These are phyloP conservation scores for Ladona fulva DNA, from an alignment of 1,140 invertebrate genomes.

Conservation along the genomic window DNA sequence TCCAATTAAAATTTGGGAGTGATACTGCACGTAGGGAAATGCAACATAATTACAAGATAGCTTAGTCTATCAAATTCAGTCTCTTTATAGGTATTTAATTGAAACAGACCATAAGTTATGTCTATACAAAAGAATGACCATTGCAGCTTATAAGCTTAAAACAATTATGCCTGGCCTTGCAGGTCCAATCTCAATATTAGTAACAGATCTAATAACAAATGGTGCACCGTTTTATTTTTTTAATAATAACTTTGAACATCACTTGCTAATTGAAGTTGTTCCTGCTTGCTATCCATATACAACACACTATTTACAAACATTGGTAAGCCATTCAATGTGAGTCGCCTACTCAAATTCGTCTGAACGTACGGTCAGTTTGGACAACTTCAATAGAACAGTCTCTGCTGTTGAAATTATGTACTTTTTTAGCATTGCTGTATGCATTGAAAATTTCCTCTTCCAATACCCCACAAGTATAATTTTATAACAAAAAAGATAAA, in stretches of 20 bases:
- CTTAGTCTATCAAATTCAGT: background rate
- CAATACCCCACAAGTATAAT: slow-evolving; percentile 13
- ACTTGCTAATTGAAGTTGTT: slow-evolving; percentile 13
- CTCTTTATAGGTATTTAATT: background rate
- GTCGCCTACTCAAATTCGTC: slow-evolving; percentile 18
- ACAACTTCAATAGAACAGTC: slow-evolving; percentile 16
- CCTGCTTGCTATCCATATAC: slow-evolving; percentile 19
- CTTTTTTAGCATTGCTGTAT: slow-evolving; percentile 14
- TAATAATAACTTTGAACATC: slow-evolving; percentile 12
- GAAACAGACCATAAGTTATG: background rate
- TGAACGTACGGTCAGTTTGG: slow-evolving; percentile 17
- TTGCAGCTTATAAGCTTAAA: background rate
- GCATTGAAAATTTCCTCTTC: slow-evolving; percentile 15
- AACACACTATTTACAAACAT: slow-evolving; percentile 22
- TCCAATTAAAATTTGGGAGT: background rate
- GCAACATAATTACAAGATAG: background rate
- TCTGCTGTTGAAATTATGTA: slow-evolving; percentile 1
- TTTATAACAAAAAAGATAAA: slow-evolving; percentile 12
- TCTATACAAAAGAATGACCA: slow-evolving; percentile 2
- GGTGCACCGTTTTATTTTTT: slow-evolving; percentile 7
- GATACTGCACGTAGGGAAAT: background rate
- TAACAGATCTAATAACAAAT: slow-evolving; percentile 10
- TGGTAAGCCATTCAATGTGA: slow-evolving; percentile 22
- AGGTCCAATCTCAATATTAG: slow-evolving; percentile 7
- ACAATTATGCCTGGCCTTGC: background rate